These are phyloP conservation scores for Parascotia fuliginaria DNA, from an alignment of 2,888 invertebrate genomes.

Conservation along the genomic window DNA sequence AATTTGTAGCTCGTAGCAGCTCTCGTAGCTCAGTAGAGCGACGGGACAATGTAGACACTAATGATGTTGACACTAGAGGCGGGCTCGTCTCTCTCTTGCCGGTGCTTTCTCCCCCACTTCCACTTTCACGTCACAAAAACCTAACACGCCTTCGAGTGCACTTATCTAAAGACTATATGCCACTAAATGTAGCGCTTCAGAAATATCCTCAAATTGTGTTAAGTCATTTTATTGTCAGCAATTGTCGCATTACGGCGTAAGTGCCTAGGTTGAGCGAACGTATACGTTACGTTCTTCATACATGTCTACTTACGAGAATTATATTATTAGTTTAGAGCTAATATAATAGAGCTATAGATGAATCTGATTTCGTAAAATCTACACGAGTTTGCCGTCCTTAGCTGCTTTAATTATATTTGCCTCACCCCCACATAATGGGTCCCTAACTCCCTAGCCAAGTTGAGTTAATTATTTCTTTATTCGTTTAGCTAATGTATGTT, in stretches of 20 bases:
- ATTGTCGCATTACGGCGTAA: slow-evolving; percentile 16
- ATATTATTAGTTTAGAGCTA: too few relatives aligned
- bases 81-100: slow-evolving; percentile 60
- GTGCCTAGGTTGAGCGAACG: neutral
- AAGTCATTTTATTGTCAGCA: slow-evolving; percentile 44
- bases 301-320: too few relatives aligned
- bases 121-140: slow-evolving; percentile 31
- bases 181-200: slow-evolving; percentile 57
- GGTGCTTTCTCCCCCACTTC: slow-evolving; percentile 37
- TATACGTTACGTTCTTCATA: slow-evolving; percentile 7
- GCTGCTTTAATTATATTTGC: slow-evolving; percentile 40
- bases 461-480: slow-evolving; percentile 33
- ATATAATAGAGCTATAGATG: neutral
- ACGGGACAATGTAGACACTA: slow-evolving; percentile 67
- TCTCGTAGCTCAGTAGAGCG: slow-evolving; percentile 65
- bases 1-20: slow-evolving; percentile 55
- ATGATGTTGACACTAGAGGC: slow-evolving; percentile 82
- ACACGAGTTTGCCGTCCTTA: slow-evolving; percentile 12
- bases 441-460: slow-evolving; percentile 18
- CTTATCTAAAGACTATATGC: slow-evolving; percentile 53
- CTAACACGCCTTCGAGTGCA: slow-evolving; percentile 54
- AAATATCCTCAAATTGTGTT: slow-evolving; percentile 60
- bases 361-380: slow-evolving; percentile 15
- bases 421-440: slow-evolving; percentile 30
- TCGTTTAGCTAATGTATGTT: slow-evolving; percentile 21